Percentiles rank a stretch among this genome's conserved stretches.
Evolutionary conservation across 2,888 invertebrate species (phyloP).

Genomic region (Trachelus tabidus): DNA sequence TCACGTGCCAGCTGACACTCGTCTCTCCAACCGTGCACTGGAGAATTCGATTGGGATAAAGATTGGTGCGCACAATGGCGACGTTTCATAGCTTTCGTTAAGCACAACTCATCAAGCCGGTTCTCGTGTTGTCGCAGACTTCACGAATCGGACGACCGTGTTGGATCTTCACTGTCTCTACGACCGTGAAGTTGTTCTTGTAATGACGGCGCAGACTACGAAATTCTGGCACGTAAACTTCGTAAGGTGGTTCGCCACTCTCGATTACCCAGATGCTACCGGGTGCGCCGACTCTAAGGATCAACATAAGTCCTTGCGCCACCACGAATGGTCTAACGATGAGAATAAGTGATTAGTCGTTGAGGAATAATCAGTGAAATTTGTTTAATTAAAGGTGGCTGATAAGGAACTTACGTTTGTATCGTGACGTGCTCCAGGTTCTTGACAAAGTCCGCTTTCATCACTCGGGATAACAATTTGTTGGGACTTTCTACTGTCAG

Average conservation of each 20-base stretch:
- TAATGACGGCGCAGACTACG: conserved; percentile 51
- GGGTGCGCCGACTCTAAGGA: conserved; percentile 44
- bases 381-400: too few relatives aligned
- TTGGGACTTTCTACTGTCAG: conserved; percentile 57
- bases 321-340: conserved; percentile 52
- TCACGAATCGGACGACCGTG: conserved; percentile 50
- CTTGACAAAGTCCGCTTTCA: conserved; percentile 61
- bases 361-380: too few relatives aligned
- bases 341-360: too few relatives aligned
- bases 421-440: conserved; percentile 55
- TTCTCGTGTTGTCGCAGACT: conserved; percentile 51
- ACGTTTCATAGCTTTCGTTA: not conserved
- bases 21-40: not conserved
- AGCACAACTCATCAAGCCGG: conserved; percentile 53
- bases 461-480: conserved; percentile 53
- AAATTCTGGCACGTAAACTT: conserved; percentile 54
- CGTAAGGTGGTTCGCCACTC: conserved; percentile 52
- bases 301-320: conserved; percentile 54
- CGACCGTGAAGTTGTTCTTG: conserved; percentile 51
- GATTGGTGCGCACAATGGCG: not conserved
- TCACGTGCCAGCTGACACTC: not conserved
- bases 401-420: conserved; percentile 51
- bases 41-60: not conserved
- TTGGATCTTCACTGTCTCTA: conserved; percentile 33
- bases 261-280: conserved; percentile 60